Evolutionary conservation across 2,113 vertebrate genomes (phyloP).

Genomic region (Hiodon tergisus): DNA sequence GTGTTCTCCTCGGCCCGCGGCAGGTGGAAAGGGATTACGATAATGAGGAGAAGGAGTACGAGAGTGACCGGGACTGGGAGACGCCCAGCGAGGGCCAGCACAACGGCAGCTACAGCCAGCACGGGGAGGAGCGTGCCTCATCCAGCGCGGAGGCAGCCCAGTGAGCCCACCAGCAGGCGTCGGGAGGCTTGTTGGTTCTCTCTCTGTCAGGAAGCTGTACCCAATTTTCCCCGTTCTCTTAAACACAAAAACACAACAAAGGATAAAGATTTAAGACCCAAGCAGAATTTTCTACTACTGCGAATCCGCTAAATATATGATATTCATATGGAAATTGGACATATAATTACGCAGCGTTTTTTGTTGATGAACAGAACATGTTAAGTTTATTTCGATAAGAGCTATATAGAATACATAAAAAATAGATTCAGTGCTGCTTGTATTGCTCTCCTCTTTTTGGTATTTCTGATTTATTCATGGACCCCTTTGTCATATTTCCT

Average conservation of each 20-base stretch:
- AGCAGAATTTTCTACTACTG: constrained; percentile 7
- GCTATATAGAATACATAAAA: constrained; percentile 17
- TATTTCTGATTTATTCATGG: not conserved
- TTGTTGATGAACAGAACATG: not conserved
- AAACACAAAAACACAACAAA: not conserved
- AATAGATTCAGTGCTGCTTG: constrained; percentile 3
- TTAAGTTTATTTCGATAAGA: constrained; percentile 14
- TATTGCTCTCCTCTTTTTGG: not conserved
- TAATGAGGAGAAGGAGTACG: constrained; percentile 57
- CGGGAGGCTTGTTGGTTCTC: too few relatives aligned
- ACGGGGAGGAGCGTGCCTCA: constrained; percentile 46
- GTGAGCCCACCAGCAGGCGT: not conserved
- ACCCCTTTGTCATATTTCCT: not conserved
- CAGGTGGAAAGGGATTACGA: constrained; percentile 60
- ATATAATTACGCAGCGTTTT: constrained; percentile 12
- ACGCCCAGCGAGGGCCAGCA: constrained; percentile 57
- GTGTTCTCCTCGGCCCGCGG: constrained; percentile 8
- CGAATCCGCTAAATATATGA: constrained; percentile 30
- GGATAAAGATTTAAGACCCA: not conserved
- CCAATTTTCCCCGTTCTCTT: not conserved
- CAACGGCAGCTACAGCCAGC: constrained; percentile 78
- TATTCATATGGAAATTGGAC: constrained; percentile 34
- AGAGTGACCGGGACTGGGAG: constrained; percentile 65
- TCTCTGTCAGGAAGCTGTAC: too few relatives aligned
- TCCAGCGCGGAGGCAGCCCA: not conserved